Evolutionary conservation across 2,113 vertebrate species (phyloP).

Genomic region (Zeus faber): DNA sequence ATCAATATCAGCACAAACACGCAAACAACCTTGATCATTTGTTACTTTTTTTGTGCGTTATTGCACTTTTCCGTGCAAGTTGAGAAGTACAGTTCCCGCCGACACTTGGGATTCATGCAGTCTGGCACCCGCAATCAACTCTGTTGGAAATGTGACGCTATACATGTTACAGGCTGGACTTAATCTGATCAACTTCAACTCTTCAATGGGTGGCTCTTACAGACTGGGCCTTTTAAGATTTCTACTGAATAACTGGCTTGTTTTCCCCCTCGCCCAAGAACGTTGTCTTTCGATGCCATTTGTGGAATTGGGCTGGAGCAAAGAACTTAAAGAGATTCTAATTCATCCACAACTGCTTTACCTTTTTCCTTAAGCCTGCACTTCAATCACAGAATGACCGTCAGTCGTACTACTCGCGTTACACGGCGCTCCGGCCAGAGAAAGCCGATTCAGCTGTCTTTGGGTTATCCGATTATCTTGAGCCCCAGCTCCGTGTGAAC

Average conservation of each 20-base stretch:
- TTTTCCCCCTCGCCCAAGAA: not conserved
- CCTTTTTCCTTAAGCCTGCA: conserved; percentile 9
- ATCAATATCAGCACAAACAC: no score
- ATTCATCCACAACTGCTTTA: conserved; percentile 1
- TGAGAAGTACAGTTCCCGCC: no score
- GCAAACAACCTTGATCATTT: no score
- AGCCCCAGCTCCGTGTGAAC: conserved; percentile 28
- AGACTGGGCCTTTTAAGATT: not conserved
- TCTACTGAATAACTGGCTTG: not conserved
- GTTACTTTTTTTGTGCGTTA: no score
- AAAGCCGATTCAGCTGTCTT: conserved; percentile 46
- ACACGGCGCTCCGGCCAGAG: conserved; percentile 32
- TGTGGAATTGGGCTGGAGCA: conserved; percentile 2
- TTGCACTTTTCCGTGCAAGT: no score
- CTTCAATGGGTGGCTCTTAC: no score
- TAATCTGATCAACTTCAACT: no score
- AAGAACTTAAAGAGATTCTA: conserved; percentile 1
- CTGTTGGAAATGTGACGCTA: no score
- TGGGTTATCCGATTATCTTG: conserved; percentile 55
- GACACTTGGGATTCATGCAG: no score
- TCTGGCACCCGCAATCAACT: no score
- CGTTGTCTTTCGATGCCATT: not conserved
- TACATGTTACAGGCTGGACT: no score
- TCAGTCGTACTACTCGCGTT: conserved; percentile 57
- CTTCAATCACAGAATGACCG: conserved; percentile 28